Base-by-base conservation (phyloP, 23 tunicate species). In the Pegea sp. region DNA sequence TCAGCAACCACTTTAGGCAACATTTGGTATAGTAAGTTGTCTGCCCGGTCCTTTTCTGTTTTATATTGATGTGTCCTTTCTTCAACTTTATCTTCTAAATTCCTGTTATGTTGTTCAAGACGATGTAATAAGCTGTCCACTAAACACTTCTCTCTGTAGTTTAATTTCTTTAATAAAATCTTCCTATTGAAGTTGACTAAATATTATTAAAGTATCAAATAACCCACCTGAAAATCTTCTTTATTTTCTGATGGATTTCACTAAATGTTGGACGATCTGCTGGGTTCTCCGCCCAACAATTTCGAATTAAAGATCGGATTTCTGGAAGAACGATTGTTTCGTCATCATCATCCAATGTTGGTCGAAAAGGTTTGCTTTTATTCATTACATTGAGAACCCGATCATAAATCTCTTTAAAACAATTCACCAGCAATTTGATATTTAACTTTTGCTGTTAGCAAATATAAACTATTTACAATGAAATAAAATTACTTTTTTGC, bases 1-100 rank as follows among this genome's bases (percentile, higher is more conserved):
- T 84, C 95, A 5, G 95, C 95, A 4, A 84, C 95, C 1, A 50
- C 53, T 67, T 59, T 68, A 1, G 95, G 95, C 27, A 84, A 54
- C 95, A 84, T 84, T 42, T 71, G 84, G 51, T 84, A 84, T 21
- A 84, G 69, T 59, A 84, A 32, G 0, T 60, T 48, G 60, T 84
- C 84, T 0, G 95, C 95, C 49, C 84, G 62, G 22, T 73, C 86
- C 51, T 84, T 84, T 52, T 84, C 84, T 2, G 72, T 69, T 43
- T 63, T 68, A 54, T 48, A 68, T 33, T 60, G 68, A 2, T 43
- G 71, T 4, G 95, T 84, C 43, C 84, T 62, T 52, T 84, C 95
- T 44, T 73, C 75, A 1, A 84, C 95, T 59, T 66, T 73, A 3
- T 67, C 84, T 53, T 84, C 95, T 30, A 84, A 58, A 61, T 84